phyloP scores from a whole-genome alignment of 2,113 vertebrate species.

The Istiophorus platypterus region DNA sequence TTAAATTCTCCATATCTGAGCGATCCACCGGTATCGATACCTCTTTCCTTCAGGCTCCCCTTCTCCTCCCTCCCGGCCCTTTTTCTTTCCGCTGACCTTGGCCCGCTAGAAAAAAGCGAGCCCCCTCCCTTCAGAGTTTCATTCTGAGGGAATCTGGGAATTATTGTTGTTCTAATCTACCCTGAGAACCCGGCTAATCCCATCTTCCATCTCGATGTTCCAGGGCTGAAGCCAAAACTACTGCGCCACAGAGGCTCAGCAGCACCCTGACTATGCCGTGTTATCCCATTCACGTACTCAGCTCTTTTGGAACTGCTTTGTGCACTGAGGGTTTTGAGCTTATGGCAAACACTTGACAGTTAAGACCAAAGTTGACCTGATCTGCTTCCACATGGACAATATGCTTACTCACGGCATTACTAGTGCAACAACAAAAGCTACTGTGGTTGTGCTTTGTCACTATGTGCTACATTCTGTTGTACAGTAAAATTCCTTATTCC shows the following conservation, averaged over 20 bases:
- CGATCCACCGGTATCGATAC: not conserved
- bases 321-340: conserved; percentile 36
- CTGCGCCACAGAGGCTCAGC: conserved; percentile 46
- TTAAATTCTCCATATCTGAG: not conserved
- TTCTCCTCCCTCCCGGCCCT: not conserved
- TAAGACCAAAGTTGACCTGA: conserved; percentile 24
- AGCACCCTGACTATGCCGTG: conserved; percentile 30
- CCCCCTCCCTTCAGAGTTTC: conserved; percentile 3
- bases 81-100: conserved; percentile 28
- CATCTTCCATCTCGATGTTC: conserved; percentile 62
- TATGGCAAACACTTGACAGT: not conserved
- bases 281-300: conserved; percentile 33
- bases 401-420: conserved; percentile 37
- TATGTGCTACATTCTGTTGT: conserved; percentile 5
- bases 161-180: conserved; percentile 67
- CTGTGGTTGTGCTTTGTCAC: not conserved
- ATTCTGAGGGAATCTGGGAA: conserved; percentile 61
- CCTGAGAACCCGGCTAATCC: conserved; percentile 65
- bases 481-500: not conserved
- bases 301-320: conserved; percentile 37
- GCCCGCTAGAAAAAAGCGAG: not conserved
- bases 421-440: conserved; percentile 17
- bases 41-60: not conserved
- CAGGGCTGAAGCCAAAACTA: conserved; percentile 52
- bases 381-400: conserved; percentile 35